Conservation (phyloP, 2,797 vertebrate genomes). For the Syncerus caffer region DNA sequence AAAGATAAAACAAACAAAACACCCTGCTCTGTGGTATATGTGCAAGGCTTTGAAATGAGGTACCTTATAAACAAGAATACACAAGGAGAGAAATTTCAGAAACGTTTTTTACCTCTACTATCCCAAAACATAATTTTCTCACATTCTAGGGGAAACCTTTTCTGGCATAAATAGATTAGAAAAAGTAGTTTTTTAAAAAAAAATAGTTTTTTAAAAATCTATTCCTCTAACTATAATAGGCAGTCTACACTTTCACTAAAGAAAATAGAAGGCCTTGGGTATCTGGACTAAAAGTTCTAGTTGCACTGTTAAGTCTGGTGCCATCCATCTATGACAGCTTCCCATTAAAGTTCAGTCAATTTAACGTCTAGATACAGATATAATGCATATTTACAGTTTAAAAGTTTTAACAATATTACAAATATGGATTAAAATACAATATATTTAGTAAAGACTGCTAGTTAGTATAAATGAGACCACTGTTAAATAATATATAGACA, state of each 20-base stretch:
- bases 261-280: background rate
- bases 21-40: background rate
- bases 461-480: slow-evolving; percentile 25
- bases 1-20: slow-evolving; percentile 43
- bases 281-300: background rate
- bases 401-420: slow-evolving; percentile 20
- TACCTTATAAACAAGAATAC: background rate
- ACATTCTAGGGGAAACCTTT: slow-evolving; percentile 16
- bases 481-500: background rate
- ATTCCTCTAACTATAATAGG: background rate
- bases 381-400: background rate
- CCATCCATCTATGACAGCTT: background rate
- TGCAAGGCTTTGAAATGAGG: slow-evolving; percentile 1
- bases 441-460: slow-evolving; percentile 32
- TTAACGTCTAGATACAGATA: slow-evolving; percentile 16
- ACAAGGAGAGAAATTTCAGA: slow-evolving; percentile 34
- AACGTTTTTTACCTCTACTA: slow-evolving; percentile 1
- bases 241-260: slow-evolving; percentile 12
- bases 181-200: background rate
- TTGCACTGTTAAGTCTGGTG: background rate
- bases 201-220: background rate
- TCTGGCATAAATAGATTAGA: slow-evolving; percentile 8
- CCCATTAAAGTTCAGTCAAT: background rate
- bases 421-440: slow-evolving; percentile 23
- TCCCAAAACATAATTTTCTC: slow-evolving; percentile 13